A percentile compares a stretch with the other conserved stretches of the same genome.
phyloP scores from a whole-genome alignment of 2,888 invertebrate species.

The Caenorhabditis zanzibari region DNA sequence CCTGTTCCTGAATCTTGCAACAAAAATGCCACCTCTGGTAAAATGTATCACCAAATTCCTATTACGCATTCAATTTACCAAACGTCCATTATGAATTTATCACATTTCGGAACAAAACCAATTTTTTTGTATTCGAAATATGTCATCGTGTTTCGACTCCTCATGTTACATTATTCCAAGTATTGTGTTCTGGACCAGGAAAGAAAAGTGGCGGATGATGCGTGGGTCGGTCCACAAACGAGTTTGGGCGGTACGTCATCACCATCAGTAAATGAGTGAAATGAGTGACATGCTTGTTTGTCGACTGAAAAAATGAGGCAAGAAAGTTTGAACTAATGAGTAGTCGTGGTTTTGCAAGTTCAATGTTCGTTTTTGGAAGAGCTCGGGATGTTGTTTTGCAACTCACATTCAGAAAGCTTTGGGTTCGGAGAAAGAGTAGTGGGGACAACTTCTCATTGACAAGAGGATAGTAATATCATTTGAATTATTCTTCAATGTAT shows the following conservation, averaged over 20 bases:
- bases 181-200: slow-evolving; percentile 38
- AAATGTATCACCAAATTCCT: too few relatives aligned
- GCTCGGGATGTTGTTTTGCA: slow-evolving; percentile 19
- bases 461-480: background rate
- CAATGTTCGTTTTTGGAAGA: slow-evolving; percentile 38
- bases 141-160: background rate
- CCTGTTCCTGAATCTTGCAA: too few relatives aligned
- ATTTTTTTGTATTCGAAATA: background rate
- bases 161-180: slow-evolving; percentile 19
- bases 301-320: slow-evolving; percentile 32
- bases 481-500: too few relatives aligned
- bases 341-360: slow-evolving; percentile 47
- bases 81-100: background rate
- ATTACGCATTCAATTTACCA: too few relatives aligned
- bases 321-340: slow-evolving; percentile 57
- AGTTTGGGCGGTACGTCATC: slow-evolving; percentile 52
- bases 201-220: slow-evolving; percentile 10
- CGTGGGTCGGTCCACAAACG: slow-evolving; percentile 49
- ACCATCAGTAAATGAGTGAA: slow-evolving; percentile 45
- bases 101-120: background rate
- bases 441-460: background rate
- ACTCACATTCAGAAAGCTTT: background rate
- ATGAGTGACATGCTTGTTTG: slow-evolving; percentile 56
- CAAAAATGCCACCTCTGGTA: too few relatives aligned
- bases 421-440: background rate